Base-by-base conservation (phyloP, 2,113 vertebrate genomes). In the Tachycineta bicolor region DNA sequence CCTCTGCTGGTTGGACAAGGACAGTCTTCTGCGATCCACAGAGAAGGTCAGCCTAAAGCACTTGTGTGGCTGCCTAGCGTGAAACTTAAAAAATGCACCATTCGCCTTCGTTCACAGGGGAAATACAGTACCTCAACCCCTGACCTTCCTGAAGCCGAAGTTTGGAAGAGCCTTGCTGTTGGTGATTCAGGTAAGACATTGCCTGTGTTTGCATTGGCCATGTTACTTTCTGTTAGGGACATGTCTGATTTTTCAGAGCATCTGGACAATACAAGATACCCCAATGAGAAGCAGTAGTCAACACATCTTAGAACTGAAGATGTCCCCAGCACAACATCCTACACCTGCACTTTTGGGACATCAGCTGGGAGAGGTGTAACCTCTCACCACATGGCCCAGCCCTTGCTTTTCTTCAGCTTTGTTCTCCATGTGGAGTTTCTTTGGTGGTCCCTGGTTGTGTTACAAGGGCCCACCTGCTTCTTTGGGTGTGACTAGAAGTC, bases 71-170 rank as follows among this genome's bases (percentile, higher is more conserved):
- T 94, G 81, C 76, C 56, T 78, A 69, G 67, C 1, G 1, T 3
- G n/a, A 69, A 80, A 81, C 65, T 56, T 83, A 14, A 79, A 87
- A 89, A 76, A 53, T 62, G 87, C 89, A 84, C 53, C 89, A 14
- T 95, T 95, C 70, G 11, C 96, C 94, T 85, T 96, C 65, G 0
- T 95, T 95, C 81, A 58, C 77, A 84, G 93, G 91, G 91, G 77
- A 94, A 60, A 92, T 49, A 71, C 60, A 91, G 28, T 44, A 43
- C 93, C 65, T 89, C 65, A 71, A 31, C 56, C 47, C 58, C 83
- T 41, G 69, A n/a, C 62, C 83, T 77, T 91, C 58, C 69, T 65
- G 93, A 60, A 68, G 56, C 16, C 1, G 49, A 5, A 71, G n/a
- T n/a, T 26, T 41, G n/a, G 80, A 87, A 71, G 41, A 41, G 5